phyloP scores from a whole-genome alignment of 2,888 invertebrate genomes.

The Mimachlamys varia region DNA sequence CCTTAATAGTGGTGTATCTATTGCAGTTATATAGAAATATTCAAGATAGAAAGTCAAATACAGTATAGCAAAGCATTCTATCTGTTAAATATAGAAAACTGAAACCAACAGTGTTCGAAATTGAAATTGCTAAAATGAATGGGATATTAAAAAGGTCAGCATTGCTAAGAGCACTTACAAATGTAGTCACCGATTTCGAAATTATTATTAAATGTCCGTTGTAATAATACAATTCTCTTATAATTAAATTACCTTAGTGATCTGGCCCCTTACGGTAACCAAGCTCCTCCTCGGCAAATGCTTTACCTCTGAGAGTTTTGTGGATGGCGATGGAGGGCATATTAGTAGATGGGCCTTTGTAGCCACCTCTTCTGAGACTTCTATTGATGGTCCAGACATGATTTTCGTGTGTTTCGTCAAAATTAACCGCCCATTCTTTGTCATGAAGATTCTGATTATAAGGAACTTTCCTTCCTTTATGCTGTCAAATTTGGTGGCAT shows the following conservation, averaged over 20 bases:
- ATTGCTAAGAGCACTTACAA: too few species aligned
- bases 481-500: background rate
- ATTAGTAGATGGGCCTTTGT: background rate
- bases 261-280: background rate
- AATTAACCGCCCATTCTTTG: background rate
- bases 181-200: too few species aligned
- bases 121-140: too few species aligned
- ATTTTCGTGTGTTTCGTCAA: background rate
- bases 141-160: too few species aligned
- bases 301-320: background rate
- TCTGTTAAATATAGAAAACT: too few species aligned
- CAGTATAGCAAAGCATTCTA: too few species aligned
- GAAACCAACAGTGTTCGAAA: too few species aligned
- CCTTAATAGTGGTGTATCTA: too few species aligned
- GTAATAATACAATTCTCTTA: too few species aligned
- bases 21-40: too few species aligned
- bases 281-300: background rate
- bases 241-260: background rate
- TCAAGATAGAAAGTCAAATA: too few species aligned
- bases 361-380: background rate
- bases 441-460: background rate
- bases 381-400: background rate
- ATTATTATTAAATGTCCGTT: too few species aligned
- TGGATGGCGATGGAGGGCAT: background rate
- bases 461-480: conserved; percentile 8